Percentiles rank a stretch among this genome's conserved stretches.
Conservation (phyloP, 1,140 invertebrate species). For the Heliconius eleuchia region DNA sequence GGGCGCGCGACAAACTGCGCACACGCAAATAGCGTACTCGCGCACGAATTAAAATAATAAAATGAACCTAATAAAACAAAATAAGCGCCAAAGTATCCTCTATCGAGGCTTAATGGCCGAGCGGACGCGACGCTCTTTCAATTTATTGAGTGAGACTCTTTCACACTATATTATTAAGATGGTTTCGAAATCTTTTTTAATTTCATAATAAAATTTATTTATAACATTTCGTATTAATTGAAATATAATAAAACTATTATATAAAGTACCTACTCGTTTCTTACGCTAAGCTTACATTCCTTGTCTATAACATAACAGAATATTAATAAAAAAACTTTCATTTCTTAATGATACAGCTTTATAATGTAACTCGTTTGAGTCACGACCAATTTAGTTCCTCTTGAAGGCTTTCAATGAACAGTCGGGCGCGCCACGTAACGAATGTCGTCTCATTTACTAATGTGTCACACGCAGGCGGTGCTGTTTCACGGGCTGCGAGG, state of each 20-base stretch:
- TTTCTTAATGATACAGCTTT: constrained; percentile 18
- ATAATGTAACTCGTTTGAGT: constrained; percentile 20
- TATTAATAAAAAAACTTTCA: not conserved
- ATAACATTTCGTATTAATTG: no score
- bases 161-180: constrained; percentile 32
- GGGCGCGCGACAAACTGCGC: constrained; percentile 77
- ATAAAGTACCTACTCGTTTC: no score
- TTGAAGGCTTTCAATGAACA: constrained; percentile 54
- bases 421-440: constrained; percentile 59
- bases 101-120: constrained; percentile 78
- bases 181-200: not conserved
- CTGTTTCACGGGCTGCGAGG: constrained; percentile 62
- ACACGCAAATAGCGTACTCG: constrained; percentile 78
- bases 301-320: not conserved
- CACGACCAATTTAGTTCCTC: constrained; percentile 29
- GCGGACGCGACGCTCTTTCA: constrained; percentile 62
- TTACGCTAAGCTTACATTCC: not conserved
- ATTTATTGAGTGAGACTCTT: constrained; percentile 69
- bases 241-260: no score
- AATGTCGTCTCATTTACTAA: constrained; percentile 80
- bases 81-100: constrained; percentile 66
- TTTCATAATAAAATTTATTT: no score
- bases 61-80: constrained; percentile 80
- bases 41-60: constrained; percentile 81
- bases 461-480: constrained; percentile 79